phyloP scores from a whole-genome alignment of 1,140 invertebrate species.

The Brachionus angularis region DNA sequence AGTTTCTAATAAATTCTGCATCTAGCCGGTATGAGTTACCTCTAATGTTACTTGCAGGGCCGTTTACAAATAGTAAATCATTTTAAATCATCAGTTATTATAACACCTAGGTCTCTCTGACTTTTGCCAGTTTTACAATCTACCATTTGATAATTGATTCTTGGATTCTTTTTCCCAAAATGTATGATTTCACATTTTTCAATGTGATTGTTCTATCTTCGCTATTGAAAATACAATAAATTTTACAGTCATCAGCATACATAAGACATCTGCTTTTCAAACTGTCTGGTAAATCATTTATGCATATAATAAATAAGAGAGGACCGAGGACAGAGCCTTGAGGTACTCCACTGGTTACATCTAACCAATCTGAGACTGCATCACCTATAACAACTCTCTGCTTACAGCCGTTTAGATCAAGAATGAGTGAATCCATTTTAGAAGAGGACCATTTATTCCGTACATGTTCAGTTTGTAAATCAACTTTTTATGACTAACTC shows the following conservation, averaged over 20 bases:
- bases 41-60: background rate
- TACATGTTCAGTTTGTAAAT: conserved; percentile 36
- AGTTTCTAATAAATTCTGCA: background rate
- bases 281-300: conserved; percentile 45
- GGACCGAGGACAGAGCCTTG: conserved; percentile 47
- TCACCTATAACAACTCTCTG: conserved; percentile 44
- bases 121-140: background rate
- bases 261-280: background rate
- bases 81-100: conserved; percentile 41
- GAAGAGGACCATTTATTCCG: conserved; percentile 35
- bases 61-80: too few species aligned
- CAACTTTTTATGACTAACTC: conserved; percentile 44
- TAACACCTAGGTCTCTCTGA: conserved; percentile 40
- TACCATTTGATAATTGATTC: background rate
- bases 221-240: background rate
- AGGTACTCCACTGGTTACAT: conserved; percentile 45
- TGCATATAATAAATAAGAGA: conserved; percentile 45
- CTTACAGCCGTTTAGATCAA: conserved; percentile 6
- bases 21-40: background rate
- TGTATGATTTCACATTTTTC: conserved; percentile 5
- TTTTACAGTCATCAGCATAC: conserved; percentile 35
- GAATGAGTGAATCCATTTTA: conserved; percentile 44
- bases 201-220: background rate
- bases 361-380: conserved; percentile 10
- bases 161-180: conserved; percentile 1